Conservation (phyloP, 2,888 invertebrate species). For the Odontothrips loti region DNA sequence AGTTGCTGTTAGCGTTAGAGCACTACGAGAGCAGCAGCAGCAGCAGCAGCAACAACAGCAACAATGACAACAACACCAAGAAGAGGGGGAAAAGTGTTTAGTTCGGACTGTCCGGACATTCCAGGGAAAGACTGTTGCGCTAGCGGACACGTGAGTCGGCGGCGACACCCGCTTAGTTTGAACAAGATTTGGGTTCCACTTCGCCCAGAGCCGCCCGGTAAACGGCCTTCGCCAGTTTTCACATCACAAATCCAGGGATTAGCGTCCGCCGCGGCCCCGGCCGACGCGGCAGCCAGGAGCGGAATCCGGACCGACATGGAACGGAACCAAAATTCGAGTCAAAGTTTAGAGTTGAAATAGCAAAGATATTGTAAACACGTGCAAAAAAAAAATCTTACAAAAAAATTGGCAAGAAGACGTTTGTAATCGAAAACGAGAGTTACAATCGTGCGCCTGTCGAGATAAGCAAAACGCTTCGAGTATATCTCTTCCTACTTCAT, state of each 20-base stretch:
- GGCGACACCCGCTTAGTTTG: background rate
- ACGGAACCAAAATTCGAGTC: too few relatives aligned
- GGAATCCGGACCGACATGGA: background rate
- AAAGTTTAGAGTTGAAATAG: too few relatives aligned
- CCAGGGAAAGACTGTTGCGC: background rate
- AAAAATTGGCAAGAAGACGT: background rate
- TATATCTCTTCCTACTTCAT: too few relatives aligned
- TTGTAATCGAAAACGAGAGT: too few relatives aligned
- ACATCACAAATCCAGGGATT: background rate
- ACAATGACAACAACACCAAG: too few relatives aligned
- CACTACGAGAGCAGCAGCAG: too few relatives aligned
- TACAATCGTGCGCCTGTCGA: background rate
- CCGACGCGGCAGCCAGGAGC: background rate
- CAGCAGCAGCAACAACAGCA: too few relatives aligned
- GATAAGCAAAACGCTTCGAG: background rate
- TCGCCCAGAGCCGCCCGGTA: background rate
- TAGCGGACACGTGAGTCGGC: too few relatives aligned
- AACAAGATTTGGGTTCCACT: background rate
- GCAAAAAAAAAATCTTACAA: background rate
- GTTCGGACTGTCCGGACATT: background rate
- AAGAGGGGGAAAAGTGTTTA: too few relatives aligned
- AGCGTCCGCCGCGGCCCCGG: background rate
- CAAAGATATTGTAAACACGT: too few relatives aligned
- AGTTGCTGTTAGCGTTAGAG: too few relatives aligned
- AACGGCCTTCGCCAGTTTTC: conserved; percentile 16